Base-by-base conservation (phyloP, 1,140 invertebrate species). In the Acyrthosiphon pisum region DNA sequence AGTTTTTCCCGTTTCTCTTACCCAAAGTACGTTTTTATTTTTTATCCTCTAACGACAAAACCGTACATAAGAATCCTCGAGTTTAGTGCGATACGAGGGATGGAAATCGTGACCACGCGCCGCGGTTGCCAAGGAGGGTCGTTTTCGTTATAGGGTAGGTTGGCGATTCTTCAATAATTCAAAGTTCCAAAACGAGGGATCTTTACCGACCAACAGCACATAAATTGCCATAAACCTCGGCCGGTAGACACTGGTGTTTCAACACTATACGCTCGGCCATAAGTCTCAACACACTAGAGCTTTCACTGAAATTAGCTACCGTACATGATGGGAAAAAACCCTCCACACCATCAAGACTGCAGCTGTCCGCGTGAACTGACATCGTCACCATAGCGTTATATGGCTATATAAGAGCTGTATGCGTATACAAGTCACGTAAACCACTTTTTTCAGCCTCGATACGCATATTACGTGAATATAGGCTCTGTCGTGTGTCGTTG, bases 171-270 rank as follows among this genome's bases (percentile, higher is more conserved):
- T 93, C 91, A 93, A 93, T 93, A 93, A 93, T 93, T 93, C 91
- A 93, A 93, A 93, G 91, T 93, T 84, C 81, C 76, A 86, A 93
- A 93, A 83, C 91, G 91, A 84, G 90, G 90, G 91, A 93, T 93
- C 91, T 93, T 93, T 93, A 93, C 81, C 46, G 26, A 68, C 76
- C 48, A 81, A 83, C 48, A 81, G 90, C 90, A 91, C 90, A 93
- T 93, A 84, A 93, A 93, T 93, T 93, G 68, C 81, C 68, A 83
- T 93, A 93, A 93, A 93, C 91, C 91, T 93, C 91, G 2, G 91
- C 81, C 50, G 76, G 91, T 56, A 81, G 91, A 93, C 50, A 86
- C 48, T 84, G 6, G 22, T n/a, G 37, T 93, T 93, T 93, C 91
- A 93, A 93, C 91, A 93, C 91, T 76, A 30, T 44, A 41, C 48